Conservation (phyloP, 1,140 invertebrate species). For the Stegodyphus mimosarum region DNA sequence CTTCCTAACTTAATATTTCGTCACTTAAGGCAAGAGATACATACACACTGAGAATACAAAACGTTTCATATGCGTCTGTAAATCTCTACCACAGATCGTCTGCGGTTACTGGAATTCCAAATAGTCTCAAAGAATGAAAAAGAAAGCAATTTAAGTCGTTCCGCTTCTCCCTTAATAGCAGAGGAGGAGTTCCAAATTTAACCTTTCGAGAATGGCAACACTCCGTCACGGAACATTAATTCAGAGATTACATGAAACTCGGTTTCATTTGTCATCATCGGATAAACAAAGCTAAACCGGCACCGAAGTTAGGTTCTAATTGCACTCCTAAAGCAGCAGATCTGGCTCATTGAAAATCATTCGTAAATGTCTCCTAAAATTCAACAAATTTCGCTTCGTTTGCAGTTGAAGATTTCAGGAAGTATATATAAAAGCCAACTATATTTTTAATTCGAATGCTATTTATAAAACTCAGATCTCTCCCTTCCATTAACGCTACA, state of each 20-base stretch:
- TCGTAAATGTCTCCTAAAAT: not conserved
- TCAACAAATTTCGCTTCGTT: not conserved
- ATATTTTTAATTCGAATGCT: too few relatives aligned
- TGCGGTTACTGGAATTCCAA: not conserved
- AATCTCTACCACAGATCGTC: not conserved
- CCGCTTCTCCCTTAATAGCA: not conserved
- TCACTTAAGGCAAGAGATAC: too few relatives aligned
- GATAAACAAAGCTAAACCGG: conserved; percentile 31
- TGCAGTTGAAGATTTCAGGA: not conserved
- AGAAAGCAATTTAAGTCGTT: conserved; percentile 5
- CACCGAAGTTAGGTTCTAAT: conserved; percentile 2
- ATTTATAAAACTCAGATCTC: too few relatives aligned
- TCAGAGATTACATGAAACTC: conserved; percentile 44
- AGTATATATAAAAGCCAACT: too few relatives aligned
- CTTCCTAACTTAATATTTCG: too few relatives aligned
- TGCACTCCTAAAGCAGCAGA: conserved; percentile 6
- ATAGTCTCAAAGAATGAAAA: conserved; percentile 8
- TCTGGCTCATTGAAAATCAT: conserved; percentile 29
- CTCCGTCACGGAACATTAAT: conserved; percentile 50
- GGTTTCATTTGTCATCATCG: conserved; percentile 51
- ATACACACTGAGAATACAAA: too few relatives aligned
- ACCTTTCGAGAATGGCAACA: conserved; percentile 45
- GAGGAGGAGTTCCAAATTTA: conserved; percentile 38
- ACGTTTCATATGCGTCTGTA: not conserved
- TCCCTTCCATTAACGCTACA: too few relatives aligned